phyloP scores from a whole-genome alignment of 2,113 vertebrate genomes.

The Ophiodon elongatus region DNA sequence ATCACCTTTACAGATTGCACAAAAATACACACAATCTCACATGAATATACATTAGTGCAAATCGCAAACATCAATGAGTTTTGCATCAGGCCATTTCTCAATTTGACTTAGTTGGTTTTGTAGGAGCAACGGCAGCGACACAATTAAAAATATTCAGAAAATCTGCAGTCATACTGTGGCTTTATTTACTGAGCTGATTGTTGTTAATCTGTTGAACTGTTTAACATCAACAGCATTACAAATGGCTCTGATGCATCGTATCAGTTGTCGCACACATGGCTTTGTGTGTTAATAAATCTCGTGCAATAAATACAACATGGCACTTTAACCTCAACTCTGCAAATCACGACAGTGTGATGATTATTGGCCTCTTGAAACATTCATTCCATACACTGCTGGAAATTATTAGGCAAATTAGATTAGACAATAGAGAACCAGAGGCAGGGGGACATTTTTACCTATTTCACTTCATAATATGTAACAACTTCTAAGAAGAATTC shows the following conservation, averaged over 20 bases:
- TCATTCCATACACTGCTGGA: constrained; percentile 18
- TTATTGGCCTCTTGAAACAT: constrained; percentile 30
- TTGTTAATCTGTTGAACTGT: neutral
- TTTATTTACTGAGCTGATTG: constrained; percentile 5
- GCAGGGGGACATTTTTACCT: constrained; percentile 16
- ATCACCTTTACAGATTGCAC: constrained; percentile 60
- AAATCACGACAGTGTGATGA: constrained; percentile 31
- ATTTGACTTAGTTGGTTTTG: constrained; percentile 25
- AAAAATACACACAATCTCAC: constrained; percentile 61
- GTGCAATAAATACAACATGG: constrained; percentile 56
- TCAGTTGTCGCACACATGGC: constrained; percentile 22
- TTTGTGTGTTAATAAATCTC: constrained; percentile 36
- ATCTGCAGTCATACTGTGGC: constrained; percentile 11
- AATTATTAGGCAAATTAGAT: constrained; percentile 44
- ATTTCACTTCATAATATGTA: constrained; percentile 23
- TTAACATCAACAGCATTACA: neutral
- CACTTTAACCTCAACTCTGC: constrained; percentile 61
- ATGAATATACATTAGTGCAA: constrained; percentile 78
- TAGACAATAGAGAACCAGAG: constrained; percentile 25
- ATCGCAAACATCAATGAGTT: constrained; percentile 60
- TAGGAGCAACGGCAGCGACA: constrained; percentile 18
- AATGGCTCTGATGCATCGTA: constrained; percentile 16
- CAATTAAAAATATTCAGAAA: constrained; percentile 34
- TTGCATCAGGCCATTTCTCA: constrained; percentile 25
- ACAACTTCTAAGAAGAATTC: constrained; percentile 25